A percentile compares a stretch with the other conserved stretches of the same genome.
phyloP scores from a whole-genome alignment of 2,888 invertebrate genomes.

The Oscheius sp. region DNA sequence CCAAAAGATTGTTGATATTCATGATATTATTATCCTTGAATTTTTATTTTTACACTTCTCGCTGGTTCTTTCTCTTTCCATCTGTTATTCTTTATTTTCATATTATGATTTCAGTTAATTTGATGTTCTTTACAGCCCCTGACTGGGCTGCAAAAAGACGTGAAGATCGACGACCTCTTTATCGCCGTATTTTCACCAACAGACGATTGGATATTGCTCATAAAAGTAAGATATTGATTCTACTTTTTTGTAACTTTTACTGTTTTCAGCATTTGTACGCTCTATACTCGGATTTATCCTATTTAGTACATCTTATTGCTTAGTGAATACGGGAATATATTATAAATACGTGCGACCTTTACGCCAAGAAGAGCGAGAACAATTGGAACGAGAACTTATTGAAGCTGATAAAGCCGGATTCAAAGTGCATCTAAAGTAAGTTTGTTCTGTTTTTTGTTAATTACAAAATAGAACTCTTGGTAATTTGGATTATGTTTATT shows the following conservation, averaged over 20 bases:
- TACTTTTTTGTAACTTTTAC: not conserved
- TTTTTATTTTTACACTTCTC: no score
- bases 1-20: no score
- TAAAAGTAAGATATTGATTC: conserved; percentile 57
- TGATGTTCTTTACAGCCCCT: conserved; percentile 55
- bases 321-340: conserved; percentile 67
- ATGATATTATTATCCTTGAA: no score
- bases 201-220: conserved; percentile 68
- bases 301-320: conserved; percentile 66
- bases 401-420: conserved; percentile 71
- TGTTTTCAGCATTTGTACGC: conserved; percentile 61
- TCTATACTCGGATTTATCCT: conserved; percentile 65
- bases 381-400: conserved; percentile 67
- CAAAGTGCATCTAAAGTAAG: conserved; percentile 52
- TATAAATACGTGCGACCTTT: conserved; percentile 68
- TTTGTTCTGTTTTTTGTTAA: conserved; percentile 4
- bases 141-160: conserved; percentile 51
- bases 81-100: not conserved
- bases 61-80: no score
- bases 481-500: no score
- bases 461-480: not conserved
- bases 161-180: conserved; percentile 68
- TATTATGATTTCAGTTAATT: conserved; percentile 40
- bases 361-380: conserved; percentile 65
- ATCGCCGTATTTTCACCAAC: conserved; percentile 70